phyloP scores from a whole-genome alignment of 2,797 vertebrate genomes.

The Petrocephalus sullivani region DNA sequence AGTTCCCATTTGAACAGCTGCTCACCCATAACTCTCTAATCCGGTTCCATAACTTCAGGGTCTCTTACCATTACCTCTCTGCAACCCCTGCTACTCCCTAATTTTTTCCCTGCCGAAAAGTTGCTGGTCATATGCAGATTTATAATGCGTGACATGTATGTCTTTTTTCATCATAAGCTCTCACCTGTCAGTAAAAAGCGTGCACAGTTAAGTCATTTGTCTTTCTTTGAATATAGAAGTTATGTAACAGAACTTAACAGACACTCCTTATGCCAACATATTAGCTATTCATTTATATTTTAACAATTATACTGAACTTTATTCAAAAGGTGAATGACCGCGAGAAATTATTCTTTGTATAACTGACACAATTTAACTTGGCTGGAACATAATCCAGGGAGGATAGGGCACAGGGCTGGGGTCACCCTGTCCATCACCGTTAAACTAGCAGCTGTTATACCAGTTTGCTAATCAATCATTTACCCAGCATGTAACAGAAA shows the following conservation, averaged over 20 bases:
- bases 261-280: background rate
- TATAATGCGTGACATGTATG: background rate
- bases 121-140: background rate
- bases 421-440: background rate
- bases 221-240: background rate
- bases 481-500: background rate
- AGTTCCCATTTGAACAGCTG: background rate
- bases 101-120: background rate
- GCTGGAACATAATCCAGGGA: background rate
- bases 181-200: background rate
- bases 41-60: no score
- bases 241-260: background rate
- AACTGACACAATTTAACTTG: background rate
- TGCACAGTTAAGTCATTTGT: background rate
- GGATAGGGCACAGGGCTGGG: background rate
- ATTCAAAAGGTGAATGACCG: background rate
- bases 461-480: background rate
- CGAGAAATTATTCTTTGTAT: background rate
- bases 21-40: background rate
- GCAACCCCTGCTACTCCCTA: background rate
- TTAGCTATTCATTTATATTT: background rate
- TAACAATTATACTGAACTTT: background rate
- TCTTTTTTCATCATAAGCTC: background rate
- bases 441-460: background rate
- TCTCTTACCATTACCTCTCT: background rate